phyloP scores from a whole-genome alignment of 2,113 vertebrate genomes.

The Motacilla tschutschensis region DNA sequence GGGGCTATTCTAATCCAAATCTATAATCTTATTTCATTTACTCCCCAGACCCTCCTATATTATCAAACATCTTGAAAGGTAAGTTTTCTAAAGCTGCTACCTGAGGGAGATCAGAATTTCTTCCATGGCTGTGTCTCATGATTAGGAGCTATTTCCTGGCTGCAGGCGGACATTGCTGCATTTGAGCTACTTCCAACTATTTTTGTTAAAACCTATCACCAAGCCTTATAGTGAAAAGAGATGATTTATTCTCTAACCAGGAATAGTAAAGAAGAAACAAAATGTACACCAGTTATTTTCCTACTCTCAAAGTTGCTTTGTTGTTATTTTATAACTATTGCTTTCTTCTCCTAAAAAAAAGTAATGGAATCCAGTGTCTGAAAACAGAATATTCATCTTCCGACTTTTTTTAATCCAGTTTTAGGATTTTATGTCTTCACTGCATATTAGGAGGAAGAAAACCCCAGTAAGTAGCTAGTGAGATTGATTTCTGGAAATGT shows the following conservation, averaged over 20 bases:
- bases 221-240: not conserved
- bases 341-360: not conserved
- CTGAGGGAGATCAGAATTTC: not conserved
- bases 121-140: not conserved
- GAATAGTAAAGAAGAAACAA: not conserved
- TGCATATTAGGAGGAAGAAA: not conserved
- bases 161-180: not conserved
- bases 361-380: not conserved
- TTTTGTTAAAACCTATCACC: not conserved
- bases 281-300: not conserved
- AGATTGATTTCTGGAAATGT: conserved; percentile 9
- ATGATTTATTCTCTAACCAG: not conserved
- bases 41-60: not conserved
- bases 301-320: not conserved
- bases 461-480: not conserved
- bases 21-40: not conserved
- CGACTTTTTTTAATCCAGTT: not conserved
- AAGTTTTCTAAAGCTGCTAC: not conserved
- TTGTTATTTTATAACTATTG: not conserved
- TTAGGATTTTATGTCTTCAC: not conserved
- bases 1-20: not conserved
- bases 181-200: not conserved
- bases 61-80: not conserved
- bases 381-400: not conserved
- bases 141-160: not conserved